phyloP scores from a whole-genome alignment of 2,888 invertebrate genomes.

The Incurvaria masculella region DNA sequence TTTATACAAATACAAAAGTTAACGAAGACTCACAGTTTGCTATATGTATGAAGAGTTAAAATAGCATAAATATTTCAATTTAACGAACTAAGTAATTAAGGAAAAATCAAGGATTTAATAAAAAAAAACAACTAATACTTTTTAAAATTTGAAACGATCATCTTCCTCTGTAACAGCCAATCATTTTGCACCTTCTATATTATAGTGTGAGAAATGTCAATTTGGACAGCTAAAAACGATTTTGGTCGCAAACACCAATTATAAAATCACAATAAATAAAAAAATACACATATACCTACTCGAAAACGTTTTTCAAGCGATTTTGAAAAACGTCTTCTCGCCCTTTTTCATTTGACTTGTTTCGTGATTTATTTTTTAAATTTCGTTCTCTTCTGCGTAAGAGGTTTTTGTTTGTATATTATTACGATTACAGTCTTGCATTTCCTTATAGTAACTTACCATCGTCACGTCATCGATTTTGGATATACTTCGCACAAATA shows the following conservation, averaged over 20 bases:
- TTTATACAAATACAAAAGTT: too few species aligned
- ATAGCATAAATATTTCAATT: too few species aligned
- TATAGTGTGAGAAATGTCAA: too few species aligned
- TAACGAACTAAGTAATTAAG: too few species aligned
- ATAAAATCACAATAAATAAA: constrained; percentile 22
- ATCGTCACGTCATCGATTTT: constrained; percentile 99
- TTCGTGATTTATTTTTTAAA: background rate
- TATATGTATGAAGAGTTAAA: too few species aligned
- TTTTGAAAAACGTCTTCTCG: constrained; percentile 27
- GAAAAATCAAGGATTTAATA: too few species aligned
- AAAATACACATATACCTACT: constrained; percentile 27
- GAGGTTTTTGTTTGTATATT: background rate
- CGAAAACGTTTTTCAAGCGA: constrained; percentile 28
- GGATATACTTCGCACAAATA: constrained; percentile 98
- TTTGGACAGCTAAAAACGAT: constrained; percentile 41
- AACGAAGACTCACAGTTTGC: too few species aligned
- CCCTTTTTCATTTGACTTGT: constrained; percentile 50
- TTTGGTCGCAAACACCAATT: constrained; percentile 55
- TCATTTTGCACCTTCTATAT: too few species aligned
- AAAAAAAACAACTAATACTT: too few species aligned
- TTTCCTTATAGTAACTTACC: constrained; percentile 73
- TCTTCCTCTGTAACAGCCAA: too few species aligned
- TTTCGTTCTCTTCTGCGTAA: background rate
- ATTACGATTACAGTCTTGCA: background rate
- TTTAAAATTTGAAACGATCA: too few species aligned